Conservation (phyloP, 2,113 vertebrate genomes). For the Sapajus apella region DNA sequence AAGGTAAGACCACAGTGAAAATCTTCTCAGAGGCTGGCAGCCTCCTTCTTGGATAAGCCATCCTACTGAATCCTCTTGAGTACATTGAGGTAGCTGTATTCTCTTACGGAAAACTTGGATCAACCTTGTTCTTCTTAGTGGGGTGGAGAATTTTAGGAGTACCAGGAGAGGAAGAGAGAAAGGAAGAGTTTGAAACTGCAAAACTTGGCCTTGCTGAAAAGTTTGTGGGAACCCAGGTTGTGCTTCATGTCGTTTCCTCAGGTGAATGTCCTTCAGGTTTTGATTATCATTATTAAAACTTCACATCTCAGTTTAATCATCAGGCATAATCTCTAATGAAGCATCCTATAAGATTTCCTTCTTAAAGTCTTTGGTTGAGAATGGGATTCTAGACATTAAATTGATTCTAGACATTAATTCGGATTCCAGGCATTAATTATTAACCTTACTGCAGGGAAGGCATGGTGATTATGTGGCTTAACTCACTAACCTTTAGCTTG, state of each 20-base stretch:
- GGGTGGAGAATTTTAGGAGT: neutral
- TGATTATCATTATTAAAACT: slow-evolving; percentile 18
- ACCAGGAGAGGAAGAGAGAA: neutral
- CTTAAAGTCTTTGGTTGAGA: slow-evolving; percentile 34
- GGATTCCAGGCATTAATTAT: slow-evolving; percentile 67
- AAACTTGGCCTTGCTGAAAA: neutral
- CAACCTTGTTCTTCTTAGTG: neutral
- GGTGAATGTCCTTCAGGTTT: neutral
- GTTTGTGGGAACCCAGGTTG: neutral
- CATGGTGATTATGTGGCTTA: neutral
- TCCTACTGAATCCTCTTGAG: neutral
- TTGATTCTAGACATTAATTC: slow-evolving; percentile 57
- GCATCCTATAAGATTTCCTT: neutral
- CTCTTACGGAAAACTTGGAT: neutral
- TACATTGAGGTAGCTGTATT: neutral
- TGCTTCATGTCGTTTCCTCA: neutral
- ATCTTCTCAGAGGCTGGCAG: neutral
- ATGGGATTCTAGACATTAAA: slow-evolving; percentile 70
- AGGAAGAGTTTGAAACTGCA: neutral
- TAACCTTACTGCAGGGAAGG: slow-evolving; percentile 40
- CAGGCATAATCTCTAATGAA: slow-evolving; percentile 37
- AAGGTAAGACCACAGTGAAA: neutral
- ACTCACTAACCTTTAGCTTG: slow-evolving; percentile 59
- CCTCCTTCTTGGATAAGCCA: neutral
- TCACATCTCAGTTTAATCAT: slow-evolving; percentile 52